Evolutionary conservation across 2,113 vertebrate genomes (phyloP), one percentile per base, ranked within the genome.

Genomic region (Entelurus aequoreus): DNA sequence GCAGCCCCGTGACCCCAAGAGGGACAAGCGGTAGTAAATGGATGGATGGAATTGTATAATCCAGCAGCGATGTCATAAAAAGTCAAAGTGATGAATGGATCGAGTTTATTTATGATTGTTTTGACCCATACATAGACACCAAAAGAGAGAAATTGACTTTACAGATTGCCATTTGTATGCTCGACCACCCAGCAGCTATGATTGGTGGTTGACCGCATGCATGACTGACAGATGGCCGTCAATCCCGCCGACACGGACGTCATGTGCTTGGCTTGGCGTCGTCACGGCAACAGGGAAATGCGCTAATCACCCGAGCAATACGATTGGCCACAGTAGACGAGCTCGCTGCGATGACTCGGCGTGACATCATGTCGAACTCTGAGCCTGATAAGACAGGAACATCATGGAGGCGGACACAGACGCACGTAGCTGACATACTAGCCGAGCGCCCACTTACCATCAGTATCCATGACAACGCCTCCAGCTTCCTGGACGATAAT

Each of bases 401-500:
- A 54, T 53, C 76, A 1, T 66, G 55, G 16, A 51, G 3, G 6
- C 8, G 6, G 1, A 21, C 42, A 16, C n/a, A 60, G 21, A 14
- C 37, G 11, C 38, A 44, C 12, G 5, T 9, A 48, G 21, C 48
- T 21, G 35, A 63, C 4, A 11, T 5, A 21, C 5, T 4, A 48
- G 0, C 38, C 8, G 28, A 28, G 28, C 28, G 54, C 9, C 36
- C 48, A 77, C 40, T 68, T 62, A 94, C 94, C 93, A 54, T 93
- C 89, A 0, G 87, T 88, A 71, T 96, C 93, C 37, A 91, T 81
- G 19, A 96, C 86, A 0, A 94, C 85, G 1, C 94, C 94, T 0
- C 94, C 93, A 0, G 94, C 93, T 70, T 96, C 93, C 6, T 83
- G 89, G 52, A 95, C 81, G 0, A 96, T 93, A 60, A 96, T 71